phyloP scores from a whole-genome alignment of 2,888 invertebrate genomes.

The Iphiclides podalirius region DNA sequence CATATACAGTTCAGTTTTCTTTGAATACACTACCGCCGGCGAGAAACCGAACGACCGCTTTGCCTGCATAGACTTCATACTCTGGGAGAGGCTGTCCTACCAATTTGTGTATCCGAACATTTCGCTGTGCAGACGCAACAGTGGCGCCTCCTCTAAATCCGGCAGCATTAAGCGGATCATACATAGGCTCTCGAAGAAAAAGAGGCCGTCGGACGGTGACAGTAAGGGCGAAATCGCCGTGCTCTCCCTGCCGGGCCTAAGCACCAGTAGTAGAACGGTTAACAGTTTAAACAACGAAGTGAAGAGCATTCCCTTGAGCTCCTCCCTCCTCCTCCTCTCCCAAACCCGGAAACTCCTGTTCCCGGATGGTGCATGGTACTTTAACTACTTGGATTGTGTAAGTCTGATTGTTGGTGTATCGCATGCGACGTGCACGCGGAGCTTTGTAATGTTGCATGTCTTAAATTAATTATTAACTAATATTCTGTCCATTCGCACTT shows the following conservation, averaged over 20 bases:
- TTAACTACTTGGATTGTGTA: slow-evolving; percentile 72
- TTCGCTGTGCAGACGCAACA: slow-evolving; percentile 48
- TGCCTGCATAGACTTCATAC: slow-evolving; percentile 63
- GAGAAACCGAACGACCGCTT: slow-evolving; percentile 50
- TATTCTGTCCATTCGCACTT: no score
- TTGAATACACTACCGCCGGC: slow-evolving; percentile 51
- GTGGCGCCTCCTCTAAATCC: slow-evolving; percentile 46
- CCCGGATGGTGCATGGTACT: slow-evolving; percentile 73
- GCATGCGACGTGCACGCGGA: slow-evolving; percentile 34
- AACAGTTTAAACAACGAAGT: slow-evolving; percentile 63
- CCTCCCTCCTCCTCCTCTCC: slow-evolving; percentile 59
- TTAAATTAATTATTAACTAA: no score
- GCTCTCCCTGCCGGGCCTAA: slow-evolving; percentile 57
- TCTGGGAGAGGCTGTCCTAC: slow-evolving; percentile 65
- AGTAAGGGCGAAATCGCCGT: slow-evolving; percentile 56
- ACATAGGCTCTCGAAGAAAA: slow-evolving; percentile 49
- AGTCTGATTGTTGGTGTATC: slow-evolving; percentile 57
- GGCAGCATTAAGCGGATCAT: slow-evolving; percentile 51
- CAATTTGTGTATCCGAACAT: slow-evolving; percentile 59
- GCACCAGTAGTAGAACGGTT: slow-evolving; percentile 51
- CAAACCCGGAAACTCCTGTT: slow-evolving; percentile 58
- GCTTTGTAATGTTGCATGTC: slow-evolving; percentile 25
- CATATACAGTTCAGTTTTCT: slow-evolving; percentile 66
- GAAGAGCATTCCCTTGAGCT: slow-evolving; percentile 56
- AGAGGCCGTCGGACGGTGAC: slow-evolving; percentile 43